Evolutionary conservation across 2,113 vertebrate species (phyloP).

Genomic region (Psittacula cyanocephala): DNA sequence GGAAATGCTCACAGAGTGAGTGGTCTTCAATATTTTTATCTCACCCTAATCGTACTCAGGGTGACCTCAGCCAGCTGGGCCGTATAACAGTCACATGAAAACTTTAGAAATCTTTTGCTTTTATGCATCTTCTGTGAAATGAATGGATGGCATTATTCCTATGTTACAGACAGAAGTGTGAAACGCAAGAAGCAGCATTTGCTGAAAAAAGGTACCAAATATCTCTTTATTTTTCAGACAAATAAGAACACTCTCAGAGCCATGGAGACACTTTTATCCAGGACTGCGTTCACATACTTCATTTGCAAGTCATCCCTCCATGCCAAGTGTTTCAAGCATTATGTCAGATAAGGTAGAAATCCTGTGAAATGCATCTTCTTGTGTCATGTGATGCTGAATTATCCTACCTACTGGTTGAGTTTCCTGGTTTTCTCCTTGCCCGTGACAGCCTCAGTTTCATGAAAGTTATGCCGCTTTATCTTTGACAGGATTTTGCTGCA

Average conservation of each 20-base stretch:
- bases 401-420: not conserved
- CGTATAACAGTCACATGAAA: not conserved
- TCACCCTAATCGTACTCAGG: not conserved
- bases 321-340: not conserved
- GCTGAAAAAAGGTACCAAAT: not conserved
- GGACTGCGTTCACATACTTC: not conserved
- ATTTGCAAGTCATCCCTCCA: not conserved
- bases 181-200: not conserved
- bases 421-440: not conserved
- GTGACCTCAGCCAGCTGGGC: not conserved
- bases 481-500: not conserved
- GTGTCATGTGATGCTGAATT: not conserved
- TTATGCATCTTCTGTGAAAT: not conserved
- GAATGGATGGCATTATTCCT: not conserved
- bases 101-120: not conserved
- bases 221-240: not conserved
- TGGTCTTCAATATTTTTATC: not conserved
- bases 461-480: not conserved
- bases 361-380: not conserved
- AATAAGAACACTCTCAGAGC: not conserved
- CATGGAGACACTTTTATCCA: not conserved
- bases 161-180: not conserved
- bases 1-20: not conserved
- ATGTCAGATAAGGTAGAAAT: not conserved
- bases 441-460: not conserved